Evolutionary conservation across 2,888 invertebrate species (phyloP).

Genomic region (Mythimna albipuncta): DNA sequence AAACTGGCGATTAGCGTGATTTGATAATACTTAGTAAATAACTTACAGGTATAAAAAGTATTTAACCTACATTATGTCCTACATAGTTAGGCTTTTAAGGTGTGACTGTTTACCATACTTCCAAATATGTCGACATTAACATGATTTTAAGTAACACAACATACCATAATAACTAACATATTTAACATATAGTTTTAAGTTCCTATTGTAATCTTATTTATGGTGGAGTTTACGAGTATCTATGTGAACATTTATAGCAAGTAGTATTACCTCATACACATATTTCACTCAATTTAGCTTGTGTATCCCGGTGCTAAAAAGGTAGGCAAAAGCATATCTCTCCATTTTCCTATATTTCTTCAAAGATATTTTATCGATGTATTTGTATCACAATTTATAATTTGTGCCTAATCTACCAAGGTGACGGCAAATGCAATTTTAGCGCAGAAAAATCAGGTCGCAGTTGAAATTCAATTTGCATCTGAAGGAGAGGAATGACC

Average conservation of each 20-base stretch:
- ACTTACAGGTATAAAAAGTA: not conserved
- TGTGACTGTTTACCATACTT: not conserved
- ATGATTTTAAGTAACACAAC: too few species aligned
- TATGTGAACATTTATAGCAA: not conserved
- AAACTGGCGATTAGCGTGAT: too few species aligned
- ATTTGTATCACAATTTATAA: not conserved
- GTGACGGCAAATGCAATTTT: constrained; percentile 1
- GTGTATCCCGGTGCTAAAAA: not conserved
- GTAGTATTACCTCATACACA: not conserved
- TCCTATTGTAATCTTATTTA: too few species aligned
- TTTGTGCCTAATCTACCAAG: not conserved
- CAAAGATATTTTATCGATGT: not conserved
- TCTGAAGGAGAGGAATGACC: not conserved
- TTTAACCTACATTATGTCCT: not conserved
- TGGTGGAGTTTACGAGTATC: too few species aligned
- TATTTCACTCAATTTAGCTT: not conserved
- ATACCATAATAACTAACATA: too few species aligned
- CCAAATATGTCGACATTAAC: too few species aligned
- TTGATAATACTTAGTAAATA: too few species aligned
- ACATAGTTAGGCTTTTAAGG: not conserved
- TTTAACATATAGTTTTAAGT: too few species aligned
- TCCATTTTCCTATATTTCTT: not conserved
- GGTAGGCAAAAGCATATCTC: not conserved
- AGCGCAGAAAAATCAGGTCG: constrained; percentile 7
- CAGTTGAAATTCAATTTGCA: constrained; percentile 16